These are phyloP conservation scores for Cercopithecus mona DNA, from an alignment of 2,113 vertebrate genomes.

Conservation along the genomic window DNA sequence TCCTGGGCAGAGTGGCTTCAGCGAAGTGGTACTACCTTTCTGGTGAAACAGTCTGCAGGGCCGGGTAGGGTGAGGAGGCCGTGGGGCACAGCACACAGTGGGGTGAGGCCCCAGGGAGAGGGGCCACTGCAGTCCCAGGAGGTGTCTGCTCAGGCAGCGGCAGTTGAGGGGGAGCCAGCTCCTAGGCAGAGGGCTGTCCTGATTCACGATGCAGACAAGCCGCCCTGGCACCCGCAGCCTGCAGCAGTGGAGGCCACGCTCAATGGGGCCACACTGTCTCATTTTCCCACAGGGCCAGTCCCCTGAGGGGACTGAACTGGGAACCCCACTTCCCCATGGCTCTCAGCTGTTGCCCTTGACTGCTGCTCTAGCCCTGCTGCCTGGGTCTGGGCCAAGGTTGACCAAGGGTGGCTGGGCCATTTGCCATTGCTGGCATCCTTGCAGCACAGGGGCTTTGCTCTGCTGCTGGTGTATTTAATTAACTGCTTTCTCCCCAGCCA, in stretches of 20 bases:
- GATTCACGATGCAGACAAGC: not conserved
- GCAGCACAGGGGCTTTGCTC: not conserved
- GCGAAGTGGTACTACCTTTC: not conserved
- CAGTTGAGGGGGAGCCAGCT: not conserved
- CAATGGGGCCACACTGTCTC: not conserved
- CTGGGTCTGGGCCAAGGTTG: not conserved
- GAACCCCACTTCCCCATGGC: not conserved
- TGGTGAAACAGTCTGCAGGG: not conserved
- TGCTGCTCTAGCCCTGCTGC: too few species aligned
- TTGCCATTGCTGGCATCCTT: not conserved
- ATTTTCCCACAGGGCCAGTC: not conserved
- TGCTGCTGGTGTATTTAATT: not conserved
- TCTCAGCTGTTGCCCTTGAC: not conserved
- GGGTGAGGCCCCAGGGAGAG: too few species aligned
- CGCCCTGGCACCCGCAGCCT: rapidly evolving
- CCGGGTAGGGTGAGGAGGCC: too few species aligned
- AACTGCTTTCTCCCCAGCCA: not conserved
- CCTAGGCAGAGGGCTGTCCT: not conserved
- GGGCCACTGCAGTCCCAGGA: not conserved
- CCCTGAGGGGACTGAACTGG: not conserved
- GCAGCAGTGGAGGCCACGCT: not conserved
- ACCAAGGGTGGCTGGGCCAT: not conserved
- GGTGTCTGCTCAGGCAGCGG: not conserved
- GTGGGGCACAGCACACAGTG: too few species aligned
- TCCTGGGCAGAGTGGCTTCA: not conserved